Conservation (phyloP, 2,888 invertebrate genomes). For the Lasioglossum villosulum region DNA sequence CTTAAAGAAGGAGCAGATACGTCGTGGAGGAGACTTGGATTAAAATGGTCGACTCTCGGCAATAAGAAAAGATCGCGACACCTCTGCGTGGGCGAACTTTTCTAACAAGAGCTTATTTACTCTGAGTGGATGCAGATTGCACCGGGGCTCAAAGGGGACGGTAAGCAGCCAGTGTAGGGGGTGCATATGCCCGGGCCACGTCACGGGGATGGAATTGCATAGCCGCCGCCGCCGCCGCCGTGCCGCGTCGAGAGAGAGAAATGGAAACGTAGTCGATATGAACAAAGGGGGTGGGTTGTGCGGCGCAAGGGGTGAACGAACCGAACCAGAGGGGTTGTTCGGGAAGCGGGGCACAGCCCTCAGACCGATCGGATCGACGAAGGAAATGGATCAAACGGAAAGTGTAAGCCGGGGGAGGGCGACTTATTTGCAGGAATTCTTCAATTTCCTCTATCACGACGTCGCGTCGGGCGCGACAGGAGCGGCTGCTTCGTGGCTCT, state of each 20-base stretch:
- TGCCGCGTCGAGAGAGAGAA: slow-evolving; percentile 18
- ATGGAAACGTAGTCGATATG: slow-evolving; percentile 34
- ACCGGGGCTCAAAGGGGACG: slow-evolving; percentile 21
- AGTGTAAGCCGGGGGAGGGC: slow-evolving; percentile 37
- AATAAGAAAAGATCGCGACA: background rate
- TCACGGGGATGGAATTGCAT: slow-evolving; percentile 26
- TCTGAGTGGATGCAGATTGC: slow-evolving; percentile 12
- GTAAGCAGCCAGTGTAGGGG: background rate
- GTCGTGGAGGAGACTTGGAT: background rate
- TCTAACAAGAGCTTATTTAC: slow-evolving; percentile 9
- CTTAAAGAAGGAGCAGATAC: background rate
- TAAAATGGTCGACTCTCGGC: background rate
- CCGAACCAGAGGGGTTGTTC: slow-evolving; percentile 2
- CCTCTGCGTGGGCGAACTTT: background rate
- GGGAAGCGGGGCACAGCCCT: background rate
- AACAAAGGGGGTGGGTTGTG: background rate
- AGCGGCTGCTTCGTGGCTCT: background rate
- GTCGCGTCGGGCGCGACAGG: background rate
- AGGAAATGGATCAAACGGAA: slow-evolving; percentile 58
- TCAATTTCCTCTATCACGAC: slow-evolving; percentile 49
- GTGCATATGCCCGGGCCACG: slow-evolving; percentile 18
- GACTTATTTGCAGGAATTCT: slow-evolving; percentile 59
- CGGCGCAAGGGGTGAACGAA: slow-evolving; percentile 21
- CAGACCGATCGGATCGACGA: slow-evolving; percentile 28
- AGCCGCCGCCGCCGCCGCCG: background rate